These are phyloP conservation scores for Gobio gobio DNA, from an alignment of 2,113 vertebrate species.

Conservation along the genomic window DNA sequence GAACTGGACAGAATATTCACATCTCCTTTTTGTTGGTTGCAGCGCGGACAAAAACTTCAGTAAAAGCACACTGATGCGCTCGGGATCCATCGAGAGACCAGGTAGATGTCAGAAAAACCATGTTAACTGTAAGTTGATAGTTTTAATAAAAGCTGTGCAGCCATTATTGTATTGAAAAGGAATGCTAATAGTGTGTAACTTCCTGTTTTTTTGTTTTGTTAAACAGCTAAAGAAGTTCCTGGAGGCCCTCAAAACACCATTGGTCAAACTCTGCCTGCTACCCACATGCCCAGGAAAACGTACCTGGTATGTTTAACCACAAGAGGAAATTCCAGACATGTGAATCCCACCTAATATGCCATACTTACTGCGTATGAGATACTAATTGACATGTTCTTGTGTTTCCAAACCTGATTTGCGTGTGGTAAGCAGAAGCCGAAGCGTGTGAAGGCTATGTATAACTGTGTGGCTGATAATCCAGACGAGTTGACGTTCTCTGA, in stretches of 20 bases:
- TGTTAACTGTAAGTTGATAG: constrained; percentile 49
- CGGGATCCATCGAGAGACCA: constrained; percentile 79
- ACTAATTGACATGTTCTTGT: background rate
- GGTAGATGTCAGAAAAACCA: constrained; percentile 70
- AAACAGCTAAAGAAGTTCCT: constrained; percentile 77
- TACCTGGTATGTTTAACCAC: constrained; percentile 84
- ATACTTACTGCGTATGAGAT: background rate
- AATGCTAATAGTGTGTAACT: constrained; percentile 59
- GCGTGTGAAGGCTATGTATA: constrained; percentile 95
- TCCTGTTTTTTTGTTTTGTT: constrained; percentile 66
- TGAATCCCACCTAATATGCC: too few species aligned
- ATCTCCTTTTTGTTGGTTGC: constrained; percentile 25
- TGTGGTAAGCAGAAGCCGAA: constrained; percentile 85
- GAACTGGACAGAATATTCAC: background rate
- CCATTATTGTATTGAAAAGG: background rate
- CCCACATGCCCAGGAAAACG: constrained; percentile 90
- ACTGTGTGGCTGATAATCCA: constrained; percentile 94
- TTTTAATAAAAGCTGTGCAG: background rate
- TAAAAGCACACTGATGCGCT: constrained; percentile 79
- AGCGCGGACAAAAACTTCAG: constrained; percentile 85
- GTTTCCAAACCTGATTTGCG: background rate
- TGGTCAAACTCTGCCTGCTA: constrained; percentile 82
- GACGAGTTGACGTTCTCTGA: constrained; percentile 97
- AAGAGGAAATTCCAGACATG: background rate
- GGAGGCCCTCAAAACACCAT: constrained; percentile 80